Percentiles rank a stretch among this genome's conserved stretches.
Conservation (phyloP, 2,797 vertebrate species). For the Rhinatrema bivittatum region DNA sequence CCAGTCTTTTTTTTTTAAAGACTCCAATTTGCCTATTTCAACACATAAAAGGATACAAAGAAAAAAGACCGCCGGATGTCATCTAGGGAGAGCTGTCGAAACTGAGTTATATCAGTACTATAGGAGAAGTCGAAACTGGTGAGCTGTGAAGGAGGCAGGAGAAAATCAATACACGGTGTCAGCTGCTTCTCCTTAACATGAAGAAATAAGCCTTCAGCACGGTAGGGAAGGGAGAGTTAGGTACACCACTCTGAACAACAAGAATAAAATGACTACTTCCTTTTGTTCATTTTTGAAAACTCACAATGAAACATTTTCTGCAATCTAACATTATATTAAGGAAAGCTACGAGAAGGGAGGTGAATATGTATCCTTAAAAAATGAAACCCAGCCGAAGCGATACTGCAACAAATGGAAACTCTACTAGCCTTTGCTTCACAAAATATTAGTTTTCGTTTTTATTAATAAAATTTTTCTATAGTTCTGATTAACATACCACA, state of each 20-base stretch:
- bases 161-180: conserved; percentile 10
- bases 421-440: no score
- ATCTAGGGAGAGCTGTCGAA: conserved; percentile 77
- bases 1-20: no score
- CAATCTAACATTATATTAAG: conserved; percentile 27
- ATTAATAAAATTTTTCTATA: no score
- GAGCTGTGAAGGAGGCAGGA: conserved; percentile 57
- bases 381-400: conserved; percentile 3
- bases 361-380: conserved; percentile 17
- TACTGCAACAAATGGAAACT: no score
- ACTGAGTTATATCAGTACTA: conserved; percentile 67
- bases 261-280: neutral
- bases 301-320: conserved; percentile 1
- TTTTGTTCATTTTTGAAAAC: neutral
- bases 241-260: neutral
- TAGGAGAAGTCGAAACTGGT: conserved; percentile 69
- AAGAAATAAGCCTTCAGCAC: conserved; percentile 3
- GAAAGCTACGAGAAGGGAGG: conserved; percentile 22
- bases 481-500: no score
- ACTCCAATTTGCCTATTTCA: no score
- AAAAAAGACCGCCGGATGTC: conserved; percentile 89
- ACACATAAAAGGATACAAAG: conserved; percentile 92
- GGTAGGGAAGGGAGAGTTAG: conserved; percentile 22
- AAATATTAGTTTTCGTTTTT: no score
- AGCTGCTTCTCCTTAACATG: conserved; percentile 8